These are phyloP conservation scores for Neodiprion lecontei DNA, from an alignment of 1,140 invertebrate genomes.

Conservation along the genomic window DNA sequence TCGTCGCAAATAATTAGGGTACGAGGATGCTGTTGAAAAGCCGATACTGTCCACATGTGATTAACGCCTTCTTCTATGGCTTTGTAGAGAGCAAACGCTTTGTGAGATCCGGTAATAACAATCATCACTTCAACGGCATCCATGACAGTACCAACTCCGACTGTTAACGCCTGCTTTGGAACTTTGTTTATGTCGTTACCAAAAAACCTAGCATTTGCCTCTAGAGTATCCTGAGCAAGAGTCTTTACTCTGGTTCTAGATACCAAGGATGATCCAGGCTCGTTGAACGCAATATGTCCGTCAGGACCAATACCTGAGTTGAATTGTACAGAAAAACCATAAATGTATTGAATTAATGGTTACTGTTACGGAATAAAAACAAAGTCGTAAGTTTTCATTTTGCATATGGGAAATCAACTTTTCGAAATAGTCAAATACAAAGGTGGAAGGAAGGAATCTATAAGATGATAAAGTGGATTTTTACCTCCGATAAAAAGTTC, in stretches of 20 bases:
- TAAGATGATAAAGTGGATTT: slow-evolving; percentile 32
- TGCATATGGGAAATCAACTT: slow-evolving; percentile 3
- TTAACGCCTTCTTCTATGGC: slow-evolving; percentile 97
- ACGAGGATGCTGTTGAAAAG: slow-evolving; percentile 94
- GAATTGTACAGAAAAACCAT: slow-evolving; percentile 11
- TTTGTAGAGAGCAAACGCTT: slow-evolving; percentile 94
- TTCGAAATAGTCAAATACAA: slow-evolving; percentile 15
- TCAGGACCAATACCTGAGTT: slow-evolving; percentile 92
- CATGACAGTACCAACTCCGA: slow-evolving; percentile 99
- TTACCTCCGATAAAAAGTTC: slow-evolving; percentile 95
- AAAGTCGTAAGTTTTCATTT: neutral
- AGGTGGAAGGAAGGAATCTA: too few relatives aligned
- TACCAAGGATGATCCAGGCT: slow-evolving; percentile 92
- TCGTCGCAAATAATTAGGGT: slow-evolving; percentile 97
- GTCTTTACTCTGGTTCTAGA: slow-evolving; percentile 97
- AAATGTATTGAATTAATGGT: neutral
- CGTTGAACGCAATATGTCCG: slow-evolving; percentile 99
- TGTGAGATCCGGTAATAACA: slow-evolving; percentile 96
- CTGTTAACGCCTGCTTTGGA: slow-evolving; percentile 93
- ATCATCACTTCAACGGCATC: slow-evolving; percentile 98
- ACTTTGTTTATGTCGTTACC: slow-evolving; percentile 92
- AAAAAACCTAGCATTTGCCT: slow-evolving; percentile 98
- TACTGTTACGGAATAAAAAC: slow-evolving; percentile 6
- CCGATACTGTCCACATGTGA: slow-evolving; percentile 99
- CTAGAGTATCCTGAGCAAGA: slow-evolving; percentile 93